These are phyloP conservation scores for Pygoscelis antarcticus DNA, from an alignment of 2,113 vertebrate genomes.

Conservation along the genomic window DNA sequence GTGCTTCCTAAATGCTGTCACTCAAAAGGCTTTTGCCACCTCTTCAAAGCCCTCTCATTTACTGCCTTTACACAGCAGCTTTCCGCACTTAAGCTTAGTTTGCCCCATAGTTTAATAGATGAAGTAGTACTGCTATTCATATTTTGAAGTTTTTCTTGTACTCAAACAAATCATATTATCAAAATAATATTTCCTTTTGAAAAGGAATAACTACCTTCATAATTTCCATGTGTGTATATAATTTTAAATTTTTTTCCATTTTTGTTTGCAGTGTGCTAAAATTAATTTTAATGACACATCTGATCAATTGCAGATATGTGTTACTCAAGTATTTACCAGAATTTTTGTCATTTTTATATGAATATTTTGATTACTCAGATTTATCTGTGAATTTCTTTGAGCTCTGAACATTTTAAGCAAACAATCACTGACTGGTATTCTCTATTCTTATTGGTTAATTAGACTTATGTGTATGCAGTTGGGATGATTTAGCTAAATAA, in stretches of 20 bases:
- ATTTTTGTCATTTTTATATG: background rate
- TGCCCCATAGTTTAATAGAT: background rate
- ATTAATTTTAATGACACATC: background rate
- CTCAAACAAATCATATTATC: conserved; percentile 22
- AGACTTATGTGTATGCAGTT: background rate
- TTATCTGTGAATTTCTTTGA: background rate
- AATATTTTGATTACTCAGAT: background rate
- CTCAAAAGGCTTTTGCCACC: background rate
- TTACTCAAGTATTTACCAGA: background rate
- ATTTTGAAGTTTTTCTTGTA: conserved; percentile 44
- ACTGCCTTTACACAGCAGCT: background rate
- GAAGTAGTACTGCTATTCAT: conserved; percentile 51
- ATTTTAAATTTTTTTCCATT: background rate
- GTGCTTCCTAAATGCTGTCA: conserved; percentile 36
- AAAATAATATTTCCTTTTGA: background rate
- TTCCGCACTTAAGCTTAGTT: background rate
- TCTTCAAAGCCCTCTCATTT: background rate
- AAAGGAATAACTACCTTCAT: background rate
- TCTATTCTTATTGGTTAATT: background rate
- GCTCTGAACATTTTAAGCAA: background rate
- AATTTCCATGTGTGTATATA: background rate
- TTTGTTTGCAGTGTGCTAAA: background rate
- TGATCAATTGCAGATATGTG: background rate
- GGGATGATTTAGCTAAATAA: background rate
- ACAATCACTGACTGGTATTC: background rate